A percentile compares a stretch with the other conserved stretches of the same genome.
Conservation (phyloP, 2,797 vertebrate species). For the Antrozous pallidus region DNA sequence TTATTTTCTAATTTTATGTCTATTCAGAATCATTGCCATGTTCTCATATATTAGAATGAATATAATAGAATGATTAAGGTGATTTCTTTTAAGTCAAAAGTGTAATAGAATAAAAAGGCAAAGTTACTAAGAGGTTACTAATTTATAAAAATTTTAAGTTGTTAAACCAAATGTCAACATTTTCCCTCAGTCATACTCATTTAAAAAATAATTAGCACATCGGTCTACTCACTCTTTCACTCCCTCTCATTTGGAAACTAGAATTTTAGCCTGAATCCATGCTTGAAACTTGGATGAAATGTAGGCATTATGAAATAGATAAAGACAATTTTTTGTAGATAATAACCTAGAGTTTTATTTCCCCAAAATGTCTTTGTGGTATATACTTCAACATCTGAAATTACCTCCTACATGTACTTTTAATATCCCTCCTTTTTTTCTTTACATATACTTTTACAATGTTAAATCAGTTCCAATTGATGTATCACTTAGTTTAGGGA, state of each 20-base stretch:
- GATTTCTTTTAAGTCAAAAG: not conserved
- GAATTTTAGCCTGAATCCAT: not conserved
- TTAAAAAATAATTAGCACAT: not conserved
- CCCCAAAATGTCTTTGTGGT: slow-evolving; percentile 1
- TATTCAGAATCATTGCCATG: not conserved
- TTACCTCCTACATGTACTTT: not conserved
- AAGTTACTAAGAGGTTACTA: not conserved
- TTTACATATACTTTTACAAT: not conserved
- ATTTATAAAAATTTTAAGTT: not conserved
- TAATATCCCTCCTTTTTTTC: not conserved
- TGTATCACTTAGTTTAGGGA: not conserved
- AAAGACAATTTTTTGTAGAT: not conserved
- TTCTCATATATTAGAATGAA: not conserved
- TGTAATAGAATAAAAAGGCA: not conserved
- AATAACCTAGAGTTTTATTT: not conserved
- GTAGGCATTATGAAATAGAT: not conserved
- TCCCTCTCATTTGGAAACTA: not conserved
- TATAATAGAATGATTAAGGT: not conserved
- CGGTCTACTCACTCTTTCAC: not conserved
- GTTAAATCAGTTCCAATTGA: slow-evolving; percentile 24
- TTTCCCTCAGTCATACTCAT: not conserved
- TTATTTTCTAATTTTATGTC: not conserved
- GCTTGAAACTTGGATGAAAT: not conserved
- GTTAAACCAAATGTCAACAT: not conserved
- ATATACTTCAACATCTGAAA: not conserved